Evolutionary conservation across 2,113 vertebrate genomes (phyloP).

Genomic region (Mormyrus lacerda): DNA sequence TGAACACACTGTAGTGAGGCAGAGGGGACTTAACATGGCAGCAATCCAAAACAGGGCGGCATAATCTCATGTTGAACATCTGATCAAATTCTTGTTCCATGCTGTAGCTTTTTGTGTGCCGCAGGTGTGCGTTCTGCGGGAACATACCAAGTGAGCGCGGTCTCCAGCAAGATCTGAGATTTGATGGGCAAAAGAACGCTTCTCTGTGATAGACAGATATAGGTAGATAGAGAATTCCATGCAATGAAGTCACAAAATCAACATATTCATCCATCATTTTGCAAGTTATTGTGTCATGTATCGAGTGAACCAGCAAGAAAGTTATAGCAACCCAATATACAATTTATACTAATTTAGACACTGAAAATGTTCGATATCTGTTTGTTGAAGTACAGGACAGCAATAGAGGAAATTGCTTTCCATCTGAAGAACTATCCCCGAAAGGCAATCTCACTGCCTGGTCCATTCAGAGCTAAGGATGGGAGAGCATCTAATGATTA

Average conservation of each 20-base stretch:
- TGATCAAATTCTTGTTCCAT: background rate
- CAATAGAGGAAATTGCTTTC: background rate
- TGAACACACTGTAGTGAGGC: background rate
- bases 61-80: background rate
- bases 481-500: conserved; percentile 42
- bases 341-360: background rate
- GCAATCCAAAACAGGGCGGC: background rate
- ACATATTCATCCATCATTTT: background rate
- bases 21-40: background rate
- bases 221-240: background rate
- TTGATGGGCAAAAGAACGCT: background rate
- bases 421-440: background rate
- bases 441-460: background rate
- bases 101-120: too few species aligned
- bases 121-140: background rate
- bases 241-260: background rate
- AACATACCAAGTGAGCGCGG: background rate
- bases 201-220: background rate
- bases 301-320: background rate
- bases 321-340: background rate
- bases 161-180: background rate
- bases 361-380: background rate
- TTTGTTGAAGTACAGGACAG: background rate
- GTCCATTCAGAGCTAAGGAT: conserved; percentile 20
- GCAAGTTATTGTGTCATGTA: background rate